Evolutionary conservation across 2,113 vertebrate species (phyloP), one percentile per base, ranked within the genome.

Genomic region (Beaufortia kweichowensis): DNA sequence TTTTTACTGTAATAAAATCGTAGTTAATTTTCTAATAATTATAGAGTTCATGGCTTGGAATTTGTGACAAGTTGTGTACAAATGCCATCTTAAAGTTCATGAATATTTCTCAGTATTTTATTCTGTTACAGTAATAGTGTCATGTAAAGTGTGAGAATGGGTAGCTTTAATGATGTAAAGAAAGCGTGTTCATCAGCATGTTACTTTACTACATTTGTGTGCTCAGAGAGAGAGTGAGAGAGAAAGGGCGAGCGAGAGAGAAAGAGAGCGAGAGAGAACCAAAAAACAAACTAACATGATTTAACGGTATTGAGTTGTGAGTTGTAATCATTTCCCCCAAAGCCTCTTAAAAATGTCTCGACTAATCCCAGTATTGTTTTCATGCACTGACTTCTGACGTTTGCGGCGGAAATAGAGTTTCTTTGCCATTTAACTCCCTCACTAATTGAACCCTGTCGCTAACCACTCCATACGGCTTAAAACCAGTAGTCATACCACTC

Each of bases 261-360:
- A 24, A 43, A 43, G n/a, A n/a, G n/a, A 46, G n/a, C 21, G 10
- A n/a, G 39, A 26, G 12, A 50, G 33, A 24, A 68, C 3, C 68
- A 28, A 62, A 72, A 76, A 75, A 81, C 53, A 78, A 79, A 48
- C 68, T 39, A 73, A 59, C 61, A 76, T 6, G 17, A 12, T 76
- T 41, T 78, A 74, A 76, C 72, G 29, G 76, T 33, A 46, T 24
- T 48, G n/a, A 15, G 55, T 57, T 76, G 62, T 48, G 72, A 76
- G 64, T 79, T 72, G 48, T 63, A 67, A 71, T 76, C 35, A 1
- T 35, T 67, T 56, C 2, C 23, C 72, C 23, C 23, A 26, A 79
- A 83, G 81, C 46, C 79, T 56, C 81, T 73, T 81, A 79, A 76
- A 66, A 57, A 31, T 4, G 12, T 68, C 46, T 76, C 28, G 53